phyloP scores from a whole-genome alignment of 1,140 invertebrate species.

The Teleopsis dalmanni region DNA sequence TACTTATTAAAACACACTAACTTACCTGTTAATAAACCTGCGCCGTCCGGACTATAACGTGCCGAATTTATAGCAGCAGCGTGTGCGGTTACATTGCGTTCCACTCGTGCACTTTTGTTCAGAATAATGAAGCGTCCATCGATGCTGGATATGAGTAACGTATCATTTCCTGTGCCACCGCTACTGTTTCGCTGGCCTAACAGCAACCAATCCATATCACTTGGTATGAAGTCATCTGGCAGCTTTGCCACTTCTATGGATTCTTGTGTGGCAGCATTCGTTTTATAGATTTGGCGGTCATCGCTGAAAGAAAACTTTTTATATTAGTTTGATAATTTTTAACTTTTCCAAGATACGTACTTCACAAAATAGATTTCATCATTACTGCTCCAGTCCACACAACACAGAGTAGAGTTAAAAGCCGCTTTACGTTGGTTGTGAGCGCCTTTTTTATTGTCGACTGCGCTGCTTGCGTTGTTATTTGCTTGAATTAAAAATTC shows the following conservation, averaged over 20 bases:
- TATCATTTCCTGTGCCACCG: conserved; percentile 66
- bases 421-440: too few relatives aligned
- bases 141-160: conserved; percentile 80
- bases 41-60: conserved; percentile 89
- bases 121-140: conserved; percentile 75
- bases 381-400: conserved; percentile 83
- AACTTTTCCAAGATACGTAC: conserved; percentile 45
- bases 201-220: conserved; percentile 76
- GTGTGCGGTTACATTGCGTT: conserved; percentile 89
- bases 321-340: conserved; percentile 2
- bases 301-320: conserved; percentile 55
- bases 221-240: conserved; percentile 76
- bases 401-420: conserved; percentile 72
- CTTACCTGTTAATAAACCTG: conserved; percentile 84
- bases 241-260: conserved; percentile 68
- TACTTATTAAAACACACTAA: conserved; percentile 52
- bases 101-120: conserved; percentile 80
- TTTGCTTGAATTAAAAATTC: not conserved
- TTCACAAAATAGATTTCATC: conserved; percentile 88
- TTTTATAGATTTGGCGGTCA: conserved; percentile 82
- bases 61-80: conserved; percentile 79
- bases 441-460: too few relatives aligned
- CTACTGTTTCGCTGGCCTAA: conserved; percentile 45
- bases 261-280: conserved; percentile 76
- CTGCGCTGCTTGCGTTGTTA: not conserved